Base-by-base conservation (phyloP, 2,888 invertebrate species). In the Eledona agricola region DNA sequence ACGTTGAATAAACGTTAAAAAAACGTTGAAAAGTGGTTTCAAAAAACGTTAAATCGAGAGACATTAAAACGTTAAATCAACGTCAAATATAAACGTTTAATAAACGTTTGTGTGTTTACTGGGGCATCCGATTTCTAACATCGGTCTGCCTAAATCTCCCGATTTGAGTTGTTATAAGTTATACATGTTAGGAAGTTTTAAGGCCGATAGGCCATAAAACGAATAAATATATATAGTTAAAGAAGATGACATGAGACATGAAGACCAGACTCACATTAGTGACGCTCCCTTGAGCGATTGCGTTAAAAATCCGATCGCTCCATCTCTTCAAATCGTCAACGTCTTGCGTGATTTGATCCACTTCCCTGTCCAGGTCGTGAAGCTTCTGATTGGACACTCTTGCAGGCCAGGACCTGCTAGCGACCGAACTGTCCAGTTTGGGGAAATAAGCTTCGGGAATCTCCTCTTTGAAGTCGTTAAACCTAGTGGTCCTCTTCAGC, bases 381-480 rank as follows among this genome's bases (percentile, higher is more conserved):
- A 88, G 65, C 0, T 62, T 65, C 0, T 84, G 80, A 31, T 79
- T 78, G 0, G 79, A 77, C 25, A 85, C 84, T 61, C 90, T 81
- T 0, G 89, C 83, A 0, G 91, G 89, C 87, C 88, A 91, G 1
- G 86, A 79, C 0, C 89, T 79, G 65, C 88, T 88, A 12, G 90
- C 83, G 2, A 90, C 87, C 58, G 86, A 78, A 1, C 88, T 89
- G 75, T 90, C 89, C 70, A 93, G 77, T 76, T 92, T 92, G 2
- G 91, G 88, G 79, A 91, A 92, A 74, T 93, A 92, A 0, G 85
- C 92, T 72, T 92, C 90, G 0, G 74, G 72, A 59, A 93, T 88
- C n/a, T 88, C 85, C 1, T 83, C 81, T 1, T 83, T 79, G 73
- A 88, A 83, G 71, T 90, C 82, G 59, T 80, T 82, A 59, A 81